These are phyloP conservation scores for Pseudochaenichthys georgianus DNA, from an alignment of 2,797 vertebrate species.

Conservation along the genomic window DNA sequence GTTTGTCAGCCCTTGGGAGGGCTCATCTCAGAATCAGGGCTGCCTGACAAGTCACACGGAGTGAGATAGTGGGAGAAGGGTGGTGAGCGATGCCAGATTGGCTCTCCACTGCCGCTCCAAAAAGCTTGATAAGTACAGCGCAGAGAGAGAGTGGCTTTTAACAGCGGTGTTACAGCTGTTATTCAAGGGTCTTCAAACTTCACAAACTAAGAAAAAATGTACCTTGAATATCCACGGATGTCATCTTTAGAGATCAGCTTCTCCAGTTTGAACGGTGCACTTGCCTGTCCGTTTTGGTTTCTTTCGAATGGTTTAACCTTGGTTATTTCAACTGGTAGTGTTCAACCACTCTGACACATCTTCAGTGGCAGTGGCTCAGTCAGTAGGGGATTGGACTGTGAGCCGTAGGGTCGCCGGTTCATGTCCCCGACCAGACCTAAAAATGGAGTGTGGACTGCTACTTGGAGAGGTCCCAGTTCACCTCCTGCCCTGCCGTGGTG, in stretches of 20 bases:
- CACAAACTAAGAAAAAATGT: background rate
- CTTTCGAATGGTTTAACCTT: no score
- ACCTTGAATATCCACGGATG: background rate
- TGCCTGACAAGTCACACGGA: conserved; percentile 62
- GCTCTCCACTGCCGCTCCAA: conserved; percentile 51
- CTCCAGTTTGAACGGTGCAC: no score
- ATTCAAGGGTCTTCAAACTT: conserved; percentile 17
- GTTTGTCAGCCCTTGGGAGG: conserved; percentile 69
- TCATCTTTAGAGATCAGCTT: background rate
- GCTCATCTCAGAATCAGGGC: conserved; percentile 58
- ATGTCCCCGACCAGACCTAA: no score
- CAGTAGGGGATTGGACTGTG: no score
- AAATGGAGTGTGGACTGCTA: no score
- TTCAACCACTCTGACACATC: no score
- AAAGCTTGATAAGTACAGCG: conserved; percentile 55
- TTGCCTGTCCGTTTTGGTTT: no score
- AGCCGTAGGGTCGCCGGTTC: no score
- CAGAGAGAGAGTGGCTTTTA: conserved; percentile 36
- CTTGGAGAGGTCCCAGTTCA: no score
- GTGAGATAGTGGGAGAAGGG: conserved; percentile 57
- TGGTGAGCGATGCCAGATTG: conserved; percentile 66
- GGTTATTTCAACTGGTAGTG: no score
- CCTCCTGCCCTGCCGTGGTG: no score
- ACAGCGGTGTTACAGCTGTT: conserved; percentile 57
- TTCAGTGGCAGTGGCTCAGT: no score